Evolutionary conservation across 2,113 vertebrate species (phyloP).

Genomic region (Puma concolor): DNA sequence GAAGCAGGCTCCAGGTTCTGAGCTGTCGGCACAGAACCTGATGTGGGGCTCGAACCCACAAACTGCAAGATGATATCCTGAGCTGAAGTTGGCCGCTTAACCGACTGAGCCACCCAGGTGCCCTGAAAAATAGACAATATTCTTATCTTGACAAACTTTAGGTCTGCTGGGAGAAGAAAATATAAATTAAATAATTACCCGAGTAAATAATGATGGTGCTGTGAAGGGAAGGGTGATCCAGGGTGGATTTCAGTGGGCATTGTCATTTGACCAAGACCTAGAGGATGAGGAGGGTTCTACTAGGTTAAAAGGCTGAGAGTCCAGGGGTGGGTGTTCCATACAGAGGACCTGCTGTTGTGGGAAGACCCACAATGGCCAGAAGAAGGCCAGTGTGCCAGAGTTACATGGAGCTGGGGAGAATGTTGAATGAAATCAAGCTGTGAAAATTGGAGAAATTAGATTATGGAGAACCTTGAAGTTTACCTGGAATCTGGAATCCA

Average conservation of each 20-base stretch:
- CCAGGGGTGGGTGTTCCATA: background rate
- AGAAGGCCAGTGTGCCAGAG: fast-evolving
- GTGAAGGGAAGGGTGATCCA: background rate
- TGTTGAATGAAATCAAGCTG: background rate
- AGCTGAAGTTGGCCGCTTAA: too few species aligned
- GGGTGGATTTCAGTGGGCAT: background rate
- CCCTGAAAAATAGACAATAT: background rate
- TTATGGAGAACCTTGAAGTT: background rate
- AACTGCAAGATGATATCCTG: too few species aligned
- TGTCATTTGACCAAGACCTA: background rate
- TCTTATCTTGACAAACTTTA: background rate
- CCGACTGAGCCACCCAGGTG: too few species aligned
- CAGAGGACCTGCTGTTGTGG: fast-evolving
- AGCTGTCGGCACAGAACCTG: too few species aligned
- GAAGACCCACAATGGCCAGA: background rate
- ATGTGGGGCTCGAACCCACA: too few species aligned
- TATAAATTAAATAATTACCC: background rate
- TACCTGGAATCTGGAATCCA: background rate
- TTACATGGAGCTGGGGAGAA: background rate
- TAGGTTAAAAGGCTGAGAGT: background rate
- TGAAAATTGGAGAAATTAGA: background rate
- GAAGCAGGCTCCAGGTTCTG: too few species aligned
- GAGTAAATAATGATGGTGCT: background rate
- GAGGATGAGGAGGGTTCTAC: background rate
- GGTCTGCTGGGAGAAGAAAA: background rate